Percentiles rank a stretch among this genome's conserved stretches.
These are phyloP conservation scores for Saguinus imperator DNA, from an alignment of 2,113 vertebrate genomes.

Conservation along the genomic window DNA sequence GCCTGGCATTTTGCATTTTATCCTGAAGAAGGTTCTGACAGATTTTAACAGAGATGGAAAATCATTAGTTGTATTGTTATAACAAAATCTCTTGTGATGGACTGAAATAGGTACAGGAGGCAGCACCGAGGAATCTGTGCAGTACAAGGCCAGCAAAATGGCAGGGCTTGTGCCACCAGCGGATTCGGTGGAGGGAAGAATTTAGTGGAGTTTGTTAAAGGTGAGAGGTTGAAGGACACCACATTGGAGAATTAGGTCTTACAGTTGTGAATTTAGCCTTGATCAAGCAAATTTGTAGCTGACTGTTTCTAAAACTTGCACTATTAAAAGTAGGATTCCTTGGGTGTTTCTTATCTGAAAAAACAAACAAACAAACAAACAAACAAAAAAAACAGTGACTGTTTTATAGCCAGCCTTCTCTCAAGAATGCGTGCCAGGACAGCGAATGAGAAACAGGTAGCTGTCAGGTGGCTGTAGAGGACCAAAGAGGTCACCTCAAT, in stretches of 20 bases:
- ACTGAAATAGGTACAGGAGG: accelerated
- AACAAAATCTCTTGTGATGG: not conserved
- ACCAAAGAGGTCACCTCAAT: not conserved
- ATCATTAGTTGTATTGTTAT: too few species aligned
- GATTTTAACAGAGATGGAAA: not conserved
- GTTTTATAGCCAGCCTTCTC: not conserved
- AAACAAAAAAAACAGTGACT: not conserved
- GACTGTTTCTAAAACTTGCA: too few species aligned
- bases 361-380: too few species aligned
- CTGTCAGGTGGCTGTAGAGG: accelerated
- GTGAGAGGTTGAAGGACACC: accelerated
- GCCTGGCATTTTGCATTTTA: not conserved
- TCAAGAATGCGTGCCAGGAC: not conserved
- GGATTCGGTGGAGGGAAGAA: not conserved
- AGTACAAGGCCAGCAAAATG: accelerated
- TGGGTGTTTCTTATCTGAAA: not conserved
- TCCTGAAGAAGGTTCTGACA: not conserved
- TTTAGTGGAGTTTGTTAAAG: not conserved
- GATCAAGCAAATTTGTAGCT: not conserved
- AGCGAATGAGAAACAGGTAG: accelerated
- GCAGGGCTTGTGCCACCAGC: accelerated
- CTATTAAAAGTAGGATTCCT: not conserved
- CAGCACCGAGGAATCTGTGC: accelerated
- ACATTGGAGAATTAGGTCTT: accelerated
- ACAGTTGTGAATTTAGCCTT: not conserved